A percentile compares a stretch with the other conserved stretches of the same genome.
Evolutionary conservation across 2,888 invertebrate species (phyloP).

Genomic region (Nymphalis c-album): DNA sequence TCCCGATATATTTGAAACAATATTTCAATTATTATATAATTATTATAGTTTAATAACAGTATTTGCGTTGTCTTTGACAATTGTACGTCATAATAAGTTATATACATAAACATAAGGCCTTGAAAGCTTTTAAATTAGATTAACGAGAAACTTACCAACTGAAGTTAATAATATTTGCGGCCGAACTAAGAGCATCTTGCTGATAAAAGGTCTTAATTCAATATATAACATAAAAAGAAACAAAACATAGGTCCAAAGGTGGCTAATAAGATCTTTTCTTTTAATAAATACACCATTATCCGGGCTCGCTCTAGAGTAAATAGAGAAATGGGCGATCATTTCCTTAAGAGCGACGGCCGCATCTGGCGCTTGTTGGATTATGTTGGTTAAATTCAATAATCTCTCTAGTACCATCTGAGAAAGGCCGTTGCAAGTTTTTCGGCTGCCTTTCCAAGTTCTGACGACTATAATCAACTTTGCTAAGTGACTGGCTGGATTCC

Average conservation of each 20-base stretch:
- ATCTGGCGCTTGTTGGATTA: constrained; percentile 71
- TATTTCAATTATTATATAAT: no score
- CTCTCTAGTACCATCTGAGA: constrained; percentile 67
- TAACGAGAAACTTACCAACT: background rate
- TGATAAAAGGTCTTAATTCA: constrained; percentile 35
- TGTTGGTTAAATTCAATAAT: constrained; percentile 75
- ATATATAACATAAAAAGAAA: constrained; percentile 44
- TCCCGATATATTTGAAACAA: no score
- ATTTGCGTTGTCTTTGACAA: no score
- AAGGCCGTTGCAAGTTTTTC: constrained; percentile 59
- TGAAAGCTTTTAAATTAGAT: background rate
- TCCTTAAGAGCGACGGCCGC: constrained; percentile 58
- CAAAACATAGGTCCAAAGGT: constrained; percentile 38
- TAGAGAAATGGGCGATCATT: constrained; percentile 68
- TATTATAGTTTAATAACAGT: no score
- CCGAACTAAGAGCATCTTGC: constrained; percentile 51
- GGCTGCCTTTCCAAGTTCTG: constrained; percentile 24
- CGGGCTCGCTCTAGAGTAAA: constrained; percentile 46
- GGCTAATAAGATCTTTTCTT: constrained; percentile 54
- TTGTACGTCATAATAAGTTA: no score
- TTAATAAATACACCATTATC: constrained; percentile 67
- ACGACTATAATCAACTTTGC: constrained; percentile 28
- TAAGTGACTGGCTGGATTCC: constrained; percentile 18
- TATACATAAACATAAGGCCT: no score
- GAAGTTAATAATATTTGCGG: constrained; percentile 47